phyloP scores from a whole-genome alignment of 2,113 vertebrate species.

The Acanthochromis polyacanthus region DNA sequence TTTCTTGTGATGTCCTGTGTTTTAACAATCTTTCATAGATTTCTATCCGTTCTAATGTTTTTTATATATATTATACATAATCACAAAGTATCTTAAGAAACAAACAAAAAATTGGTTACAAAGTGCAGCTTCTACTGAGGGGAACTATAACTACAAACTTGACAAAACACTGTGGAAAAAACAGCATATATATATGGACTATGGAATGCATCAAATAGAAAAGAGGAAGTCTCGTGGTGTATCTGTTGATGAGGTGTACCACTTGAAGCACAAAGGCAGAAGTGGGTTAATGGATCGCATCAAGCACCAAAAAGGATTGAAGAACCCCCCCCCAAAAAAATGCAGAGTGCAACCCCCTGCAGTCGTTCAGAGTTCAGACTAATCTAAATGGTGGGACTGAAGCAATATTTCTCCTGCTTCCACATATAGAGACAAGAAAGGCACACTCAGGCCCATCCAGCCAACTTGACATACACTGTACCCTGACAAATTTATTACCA shows the following conservation, averaged over 20 bases:
- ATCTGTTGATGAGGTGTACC: neutral
- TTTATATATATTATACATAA: too few species aligned
- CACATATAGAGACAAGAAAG: slow-evolving; percentile 43
- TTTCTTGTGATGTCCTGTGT: too few species aligned
- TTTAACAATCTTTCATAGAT: too few species aligned
- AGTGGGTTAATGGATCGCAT: slow-evolving; percentile 56
- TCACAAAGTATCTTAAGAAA: too few species aligned
- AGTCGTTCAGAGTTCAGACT: slow-evolving; percentile 44
- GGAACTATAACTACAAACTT: too few species aligned
- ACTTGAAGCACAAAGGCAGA: slow-evolving; percentile 25
- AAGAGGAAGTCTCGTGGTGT: neutral
- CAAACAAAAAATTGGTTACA: too few species aligned
- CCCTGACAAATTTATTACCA: slow-evolving; percentile 61
- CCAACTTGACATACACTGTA: slow-evolving; percentile 46
- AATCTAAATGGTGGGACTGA: slow-evolving; percentile 40
- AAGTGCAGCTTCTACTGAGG: too few species aligned
- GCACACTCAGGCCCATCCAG: slow-evolving; percentile 41
- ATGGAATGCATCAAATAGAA: neutral
- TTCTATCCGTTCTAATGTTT: too few species aligned
- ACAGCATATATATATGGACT: too few species aligned
- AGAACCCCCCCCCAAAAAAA: slow-evolving; percentile 15
- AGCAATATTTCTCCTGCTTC: slow-evolving; percentile 60
- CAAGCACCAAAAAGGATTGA: slow-evolving; percentile 30
- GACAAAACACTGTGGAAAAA: too few species aligned
- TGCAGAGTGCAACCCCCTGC: neutral